A percentile compares a stretch with the other conserved stretches of the same genome.
phyloP scores from a whole-genome alignment of 2,797 vertebrate genomes.

The Danio jaintianensis region DNA sequence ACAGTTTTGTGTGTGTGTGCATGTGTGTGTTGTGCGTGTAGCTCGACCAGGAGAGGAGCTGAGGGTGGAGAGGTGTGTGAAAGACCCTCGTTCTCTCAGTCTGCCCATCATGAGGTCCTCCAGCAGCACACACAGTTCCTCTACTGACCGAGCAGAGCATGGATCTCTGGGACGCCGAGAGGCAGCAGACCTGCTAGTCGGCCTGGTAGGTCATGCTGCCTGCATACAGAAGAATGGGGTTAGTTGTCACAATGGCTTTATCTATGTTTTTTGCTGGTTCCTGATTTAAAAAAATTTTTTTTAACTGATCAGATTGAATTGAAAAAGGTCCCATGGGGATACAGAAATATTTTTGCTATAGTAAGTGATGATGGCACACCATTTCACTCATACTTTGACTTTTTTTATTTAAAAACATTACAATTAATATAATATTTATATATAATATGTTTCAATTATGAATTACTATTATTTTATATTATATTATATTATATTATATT shows the following conservation, averaged over 20 bases:
- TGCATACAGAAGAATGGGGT: background rate
- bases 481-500: no score
- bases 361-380: no score
- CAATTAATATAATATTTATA: no score
- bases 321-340: background rate
- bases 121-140: constrained; percentile 73
- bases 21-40: constrained; percentile 61
- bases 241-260: background rate
- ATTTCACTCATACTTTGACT: no score
- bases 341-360: no score
- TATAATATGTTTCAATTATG: no score
- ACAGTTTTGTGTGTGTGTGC: constrained; percentile 14
- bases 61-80: constrained; percentile 87
- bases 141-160: constrained; percentile 70
- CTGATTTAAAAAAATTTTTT: background rate
- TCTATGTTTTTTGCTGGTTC: background rate
- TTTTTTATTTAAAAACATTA: no score
- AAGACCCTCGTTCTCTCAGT: constrained; percentile 86
- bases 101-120: constrained; percentile 85
- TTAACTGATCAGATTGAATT: background rate
- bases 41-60: constrained; percentile 89
- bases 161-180: constrained; percentile 76
- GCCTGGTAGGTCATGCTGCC: constrained; percentile 55
- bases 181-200: constrained; percentile 74
- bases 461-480: no score